Evolutionary conservation across 1,140 invertebrate species (phyloP).

Genomic region (Anastatus disparis): DNA sequence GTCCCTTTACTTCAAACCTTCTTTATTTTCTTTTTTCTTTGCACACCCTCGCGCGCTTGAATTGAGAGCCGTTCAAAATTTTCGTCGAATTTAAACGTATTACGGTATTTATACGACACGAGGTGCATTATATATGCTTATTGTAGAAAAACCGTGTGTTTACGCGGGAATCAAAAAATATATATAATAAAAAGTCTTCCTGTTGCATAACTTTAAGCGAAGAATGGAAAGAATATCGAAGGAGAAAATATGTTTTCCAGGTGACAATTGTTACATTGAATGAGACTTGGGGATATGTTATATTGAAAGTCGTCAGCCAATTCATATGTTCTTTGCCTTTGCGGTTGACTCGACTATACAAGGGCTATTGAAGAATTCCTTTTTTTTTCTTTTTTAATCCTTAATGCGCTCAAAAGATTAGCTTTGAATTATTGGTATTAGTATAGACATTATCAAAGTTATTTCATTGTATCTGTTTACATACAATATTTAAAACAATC

Average conservation of each 20-base stretch:
- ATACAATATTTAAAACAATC: too few relatives aligned
- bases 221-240: background rate
- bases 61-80: background rate
- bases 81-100: background rate
- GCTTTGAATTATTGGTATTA: too few relatives aligned
- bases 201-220: background rate
- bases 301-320: background rate
- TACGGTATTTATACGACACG: too few relatives aligned
- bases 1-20: slow-evolving; percentile 25
- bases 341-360: background rate
- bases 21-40: too few relatives aligned
- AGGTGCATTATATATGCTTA: too few relatives aligned
- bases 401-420: slow-evolving; percentile 1
- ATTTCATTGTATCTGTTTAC: too few relatives aligned
- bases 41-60: background rate
- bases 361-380: too few relatives aligned
- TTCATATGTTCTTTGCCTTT: background rate
- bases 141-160: too few relatives aligned
- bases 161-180: too few relatives aligned
- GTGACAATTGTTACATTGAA: background rate
- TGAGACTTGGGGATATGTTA: background rate
- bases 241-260: background rate
- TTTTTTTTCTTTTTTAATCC: background rate
- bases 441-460: too few relatives aligned
- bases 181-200: background rate